These are phyloP conservation scores for Vespertilio murinus DNA, from an alignment of 2,797 vertebrate species.

Conservation along the genomic window DNA sequence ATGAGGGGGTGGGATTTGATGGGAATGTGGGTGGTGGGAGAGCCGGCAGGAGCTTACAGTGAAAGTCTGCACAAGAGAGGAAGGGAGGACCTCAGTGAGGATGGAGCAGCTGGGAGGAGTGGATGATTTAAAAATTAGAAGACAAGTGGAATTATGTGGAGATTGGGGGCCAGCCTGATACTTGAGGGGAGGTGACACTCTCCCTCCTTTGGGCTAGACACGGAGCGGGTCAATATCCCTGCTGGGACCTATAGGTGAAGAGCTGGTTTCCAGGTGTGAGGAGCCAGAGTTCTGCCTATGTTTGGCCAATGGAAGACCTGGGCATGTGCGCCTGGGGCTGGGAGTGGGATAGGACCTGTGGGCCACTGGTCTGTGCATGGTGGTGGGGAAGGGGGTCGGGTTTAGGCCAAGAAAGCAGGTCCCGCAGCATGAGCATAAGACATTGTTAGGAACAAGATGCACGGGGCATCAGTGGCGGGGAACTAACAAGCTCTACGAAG, in stretches of 20 bases:
- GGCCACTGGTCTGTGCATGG: fast-evolving
- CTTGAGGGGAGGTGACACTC: background rate
- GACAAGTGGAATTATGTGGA: no score
- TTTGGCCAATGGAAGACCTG: fast-evolving
- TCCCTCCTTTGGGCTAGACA: no score
- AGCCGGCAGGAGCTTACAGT: background rate
- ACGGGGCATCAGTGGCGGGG: fast-evolving
- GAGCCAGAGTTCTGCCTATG: fast-evolving
- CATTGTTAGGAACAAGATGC: fast-evolving
- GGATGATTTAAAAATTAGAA: no score
- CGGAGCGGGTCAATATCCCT: fast-evolving
- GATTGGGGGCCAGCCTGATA: background rate
- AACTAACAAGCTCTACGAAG: fast-evolving
- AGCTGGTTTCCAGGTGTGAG: fast-evolving
- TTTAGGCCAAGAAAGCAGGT: background rate
- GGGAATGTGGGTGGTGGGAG: background rate
- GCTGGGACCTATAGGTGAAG: fast-evolving
- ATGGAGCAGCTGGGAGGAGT: no score
- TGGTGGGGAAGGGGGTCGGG: background rate
- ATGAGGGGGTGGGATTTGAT: no score
- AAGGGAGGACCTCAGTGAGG: no score
- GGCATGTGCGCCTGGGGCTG: background rate
- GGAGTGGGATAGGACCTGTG: fast-evolving
- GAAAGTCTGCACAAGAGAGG: background rate
- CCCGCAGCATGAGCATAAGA: fast-evolving